These are phyloP conservation scores for Pyxicephalus adspersus DNA, from an alignment of 2,113 vertebrate genomes.

Conservation along the genomic window DNA sequence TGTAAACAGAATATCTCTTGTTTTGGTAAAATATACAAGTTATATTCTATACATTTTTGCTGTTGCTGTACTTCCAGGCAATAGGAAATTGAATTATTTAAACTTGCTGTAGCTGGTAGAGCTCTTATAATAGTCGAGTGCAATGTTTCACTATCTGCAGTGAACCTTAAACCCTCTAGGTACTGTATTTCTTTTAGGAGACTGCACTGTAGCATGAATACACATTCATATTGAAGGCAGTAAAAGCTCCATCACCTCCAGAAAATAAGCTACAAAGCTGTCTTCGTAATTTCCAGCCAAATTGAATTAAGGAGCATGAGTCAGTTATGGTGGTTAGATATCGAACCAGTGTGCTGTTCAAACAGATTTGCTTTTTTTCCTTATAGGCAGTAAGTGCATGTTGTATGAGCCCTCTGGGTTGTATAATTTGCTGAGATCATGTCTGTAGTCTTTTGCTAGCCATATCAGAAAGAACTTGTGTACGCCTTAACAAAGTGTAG, in stretches of 20 bases:
- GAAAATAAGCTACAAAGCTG: neutral
- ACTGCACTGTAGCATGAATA: constrained; percentile 19
- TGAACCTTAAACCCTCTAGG: constrained; percentile 32
- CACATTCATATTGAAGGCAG: neutral
- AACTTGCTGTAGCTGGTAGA: neutral
- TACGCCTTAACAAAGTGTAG: too few relatives aligned
- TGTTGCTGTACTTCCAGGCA: neutral
- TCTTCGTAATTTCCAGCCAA: neutral
- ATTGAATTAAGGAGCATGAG: neutral
- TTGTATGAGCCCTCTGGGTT: too few relatives aligned
- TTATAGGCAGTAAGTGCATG: too few relatives aligned
- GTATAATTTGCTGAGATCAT: too few relatives aligned
- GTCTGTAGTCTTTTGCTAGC: too few relatives aligned
- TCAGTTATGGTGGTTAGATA: neutral
- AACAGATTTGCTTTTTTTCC: too few relatives aligned
- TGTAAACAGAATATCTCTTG: too few relatives aligned
- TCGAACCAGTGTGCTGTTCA: neutral
- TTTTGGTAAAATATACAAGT: neutral
- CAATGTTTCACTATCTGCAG: constrained; percentile 26
- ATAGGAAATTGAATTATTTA: constrained; percentile 32
- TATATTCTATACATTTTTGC: neutral
- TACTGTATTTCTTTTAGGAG: neutral
- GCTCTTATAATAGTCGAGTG: constrained; percentile 14
- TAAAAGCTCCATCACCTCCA: neutral
- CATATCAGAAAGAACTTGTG: too few relatives aligned